Conservation (phyloP, 2,113 vertebrate genomes). For the Cebidichthys violaceus region DNA sequence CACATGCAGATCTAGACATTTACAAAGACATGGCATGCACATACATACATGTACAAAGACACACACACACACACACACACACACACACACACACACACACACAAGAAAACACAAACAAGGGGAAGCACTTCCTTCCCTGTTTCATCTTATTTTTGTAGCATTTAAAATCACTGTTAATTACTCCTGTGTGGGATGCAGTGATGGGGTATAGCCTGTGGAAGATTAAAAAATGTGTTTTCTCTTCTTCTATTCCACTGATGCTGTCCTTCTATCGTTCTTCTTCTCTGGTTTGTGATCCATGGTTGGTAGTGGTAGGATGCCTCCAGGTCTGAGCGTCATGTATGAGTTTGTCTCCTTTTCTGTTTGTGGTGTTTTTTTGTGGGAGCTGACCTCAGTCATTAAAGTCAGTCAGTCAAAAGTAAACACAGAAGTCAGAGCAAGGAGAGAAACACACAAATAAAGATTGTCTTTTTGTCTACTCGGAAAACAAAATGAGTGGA, state of each 20-base stretch:
- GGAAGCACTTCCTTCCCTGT: slow-evolving; percentile 72
- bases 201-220: slow-evolving; percentile 79
- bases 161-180: slow-evolving; percentile 85
- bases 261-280: slow-evolving; percentile 73
- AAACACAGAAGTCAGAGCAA: slow-evolving; percentile 75
- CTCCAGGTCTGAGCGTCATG: slow-evolving; percentile 77
- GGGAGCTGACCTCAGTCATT: slow-evolving; percentile 70
- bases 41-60: slow-evolving; percentile 66
- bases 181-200: slow-evolving; percentile 80
- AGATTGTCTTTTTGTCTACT: slow-evolving; percentile 83
- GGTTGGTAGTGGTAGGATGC: slow-evolving; percentile 78
- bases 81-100: slow-evolving; percentile 53
- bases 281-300: slow-evolving; percentile 78
- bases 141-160: slow-evolving; percentile 88
- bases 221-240: slow-evolving; percentile 75
- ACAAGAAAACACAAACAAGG: slow-evolving; percentile 64
- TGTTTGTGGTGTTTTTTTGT: slow-evolving; percentile 74
- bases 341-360: slow-evolving; percentile 78
- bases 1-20: slow-evolving; percentile 59
- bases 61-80: slow-evolving; percentile 60
- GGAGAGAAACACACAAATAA: slow-evolving; percentile 83
- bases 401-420: slow-evolving; percentile 69
- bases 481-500: slow-evolving; percentile 59
- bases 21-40: slow-evolving; percentile 71
- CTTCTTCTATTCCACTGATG: slow-evolving; percentile 79